Base-by-base conservation (phyloP, 2,113 vertebrate species). In the Cyanocitta stelleri region DNA sequence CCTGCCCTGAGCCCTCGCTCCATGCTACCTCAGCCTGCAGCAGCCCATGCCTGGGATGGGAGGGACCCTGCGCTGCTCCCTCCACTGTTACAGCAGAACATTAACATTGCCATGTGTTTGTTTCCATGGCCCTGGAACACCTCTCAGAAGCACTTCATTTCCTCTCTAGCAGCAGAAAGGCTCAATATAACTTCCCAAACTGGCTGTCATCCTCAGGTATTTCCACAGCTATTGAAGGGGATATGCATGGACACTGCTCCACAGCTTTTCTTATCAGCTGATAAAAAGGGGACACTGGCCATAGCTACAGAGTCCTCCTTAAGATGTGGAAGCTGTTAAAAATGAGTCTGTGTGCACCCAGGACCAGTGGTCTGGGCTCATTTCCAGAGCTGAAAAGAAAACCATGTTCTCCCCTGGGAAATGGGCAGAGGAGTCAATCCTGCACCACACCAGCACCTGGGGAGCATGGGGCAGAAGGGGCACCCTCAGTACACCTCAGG, bases 261-360 rank as follows among this genome's bases (percentile, higher is more conserved):
- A 58, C 64, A 89, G 82, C 51, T 46, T 89, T 93, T 91, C 77
- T 87, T 86, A 95, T 35, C 54, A 82, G 69, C 74, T 94, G 85
- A 76, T 87, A 75, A 79, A 87, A 95, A 9, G 9, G 3, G 13
- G 66, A 49, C 41, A 54, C 8, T 11, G 56, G 68, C 30, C 91
- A 46, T 46, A 90, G 46, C 32, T 32, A 39, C 13, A 13, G 32
- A 19, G 22, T 68, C 27, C 51, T 88, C 66, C 55, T 94, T 73
- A 43, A 73, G 77, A 41, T 13, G 44, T 5, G 76, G 76, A 90
- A 91, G 39, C 41, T 80, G 85, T 24, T 46, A 52, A 19, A 77
- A 35, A 51, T 32, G 44, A 48, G 20, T 22, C 39, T 71, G 7
- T 9, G 52, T 7, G 8, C 54, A 55, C 23, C 37, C 23, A 58